Conservation (phyloP, 2,888 invertebrate genomes). For the Agriopis aurantiaria region DNA sequence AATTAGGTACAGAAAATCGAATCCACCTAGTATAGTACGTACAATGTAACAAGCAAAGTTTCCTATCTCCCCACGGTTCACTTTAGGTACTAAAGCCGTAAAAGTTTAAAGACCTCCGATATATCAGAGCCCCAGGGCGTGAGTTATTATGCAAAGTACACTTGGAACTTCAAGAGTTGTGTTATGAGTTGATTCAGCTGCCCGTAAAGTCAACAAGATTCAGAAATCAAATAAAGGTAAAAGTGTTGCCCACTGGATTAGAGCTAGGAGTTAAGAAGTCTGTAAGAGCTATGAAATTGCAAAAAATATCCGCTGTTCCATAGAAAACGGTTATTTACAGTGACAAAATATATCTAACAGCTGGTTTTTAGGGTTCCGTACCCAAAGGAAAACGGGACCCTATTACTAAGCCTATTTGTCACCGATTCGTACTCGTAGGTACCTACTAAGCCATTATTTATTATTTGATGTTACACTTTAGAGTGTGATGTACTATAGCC, state of each 20-base stretch:
- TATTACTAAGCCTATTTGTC: too few species aligned
- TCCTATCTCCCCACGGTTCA: constrained; percentile 7
- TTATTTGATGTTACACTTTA: too few species aligned
- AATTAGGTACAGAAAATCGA: neutral
- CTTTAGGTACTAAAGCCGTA: constrained; percentile 13
- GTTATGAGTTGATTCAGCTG: constrained; percentile 26
- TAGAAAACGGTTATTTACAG: too few species aligned
- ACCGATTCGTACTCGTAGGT: too few species aligned
- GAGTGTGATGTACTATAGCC: too few species aligned
- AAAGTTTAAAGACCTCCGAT: constrained; percentile 32
- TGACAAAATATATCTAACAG: too few species aligned
- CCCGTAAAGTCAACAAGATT: constrained; percentile 23
- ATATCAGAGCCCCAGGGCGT: constrained; percentile 13
- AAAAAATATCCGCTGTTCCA: too few species aligned
- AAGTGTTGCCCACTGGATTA: neutral
- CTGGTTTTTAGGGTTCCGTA: too few species aligned
- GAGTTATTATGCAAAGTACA: constrained; percentile 35
- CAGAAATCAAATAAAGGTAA: constrained; percentile 14
- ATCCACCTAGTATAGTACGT: neutral
- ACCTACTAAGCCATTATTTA: too few species aligned
- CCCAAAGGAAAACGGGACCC: too few species aligned
- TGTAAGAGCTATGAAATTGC: neutral
- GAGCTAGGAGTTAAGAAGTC: neutral
- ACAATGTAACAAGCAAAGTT: constrained; percentile 6
- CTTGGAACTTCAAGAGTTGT: constrained; percentile 26